Conservation (phyloP, 2,113 vertebrate genomes). For the Pungitius pungitius region DNA sequence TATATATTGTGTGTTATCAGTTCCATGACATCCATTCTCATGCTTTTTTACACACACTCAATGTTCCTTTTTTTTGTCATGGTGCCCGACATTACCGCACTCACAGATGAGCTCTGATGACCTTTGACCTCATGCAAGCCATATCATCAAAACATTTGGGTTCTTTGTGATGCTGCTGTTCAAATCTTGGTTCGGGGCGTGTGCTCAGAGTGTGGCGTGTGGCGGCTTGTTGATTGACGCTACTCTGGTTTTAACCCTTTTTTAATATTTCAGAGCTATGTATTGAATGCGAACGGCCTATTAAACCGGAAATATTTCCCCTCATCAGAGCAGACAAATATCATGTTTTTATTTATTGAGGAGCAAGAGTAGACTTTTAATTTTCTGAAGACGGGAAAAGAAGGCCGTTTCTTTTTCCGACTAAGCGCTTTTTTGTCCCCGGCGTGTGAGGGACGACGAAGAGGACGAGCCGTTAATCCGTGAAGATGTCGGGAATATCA, state of each 20-base stretch:
- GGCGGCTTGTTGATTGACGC: background rate
- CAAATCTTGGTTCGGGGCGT: conserved; percentile 2
- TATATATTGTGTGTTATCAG: conserved; percentile 58
- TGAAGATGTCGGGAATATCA: conserved; percentile 41
- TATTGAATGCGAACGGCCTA: background rate
- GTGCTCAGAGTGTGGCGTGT: background rate
- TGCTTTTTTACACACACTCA: conserved; percentile 70
- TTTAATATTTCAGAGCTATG: conserved; percentile 10
- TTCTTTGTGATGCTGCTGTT: conserved; percentile 20
- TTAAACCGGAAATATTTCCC: conserved; percentile 5
- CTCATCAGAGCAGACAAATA: background rate
- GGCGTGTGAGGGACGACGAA: background rate
- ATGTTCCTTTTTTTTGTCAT: conserved; percentile 67
- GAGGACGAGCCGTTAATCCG: conserved; percentile 29
- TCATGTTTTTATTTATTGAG: background rate
- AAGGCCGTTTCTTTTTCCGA: background rate
- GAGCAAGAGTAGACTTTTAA: background rate
- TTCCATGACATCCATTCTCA: conserved; percentile 75
- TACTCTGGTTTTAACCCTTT: conserved; percentile 8
- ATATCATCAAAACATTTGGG: conserved; percentile 52
- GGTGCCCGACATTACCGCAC: conserved; percentile 46
- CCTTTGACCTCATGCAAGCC: conserved; percentile 74
- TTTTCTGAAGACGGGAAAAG: conserved; percentile 6
- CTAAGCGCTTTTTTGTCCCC: too few species aligned
- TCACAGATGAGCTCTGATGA: conserved; percentile 49